Evolutionary conservation across 92 coral and sea anemone genomes (phyloP).

Genomic region (Siderastrea siderea): DNA sequence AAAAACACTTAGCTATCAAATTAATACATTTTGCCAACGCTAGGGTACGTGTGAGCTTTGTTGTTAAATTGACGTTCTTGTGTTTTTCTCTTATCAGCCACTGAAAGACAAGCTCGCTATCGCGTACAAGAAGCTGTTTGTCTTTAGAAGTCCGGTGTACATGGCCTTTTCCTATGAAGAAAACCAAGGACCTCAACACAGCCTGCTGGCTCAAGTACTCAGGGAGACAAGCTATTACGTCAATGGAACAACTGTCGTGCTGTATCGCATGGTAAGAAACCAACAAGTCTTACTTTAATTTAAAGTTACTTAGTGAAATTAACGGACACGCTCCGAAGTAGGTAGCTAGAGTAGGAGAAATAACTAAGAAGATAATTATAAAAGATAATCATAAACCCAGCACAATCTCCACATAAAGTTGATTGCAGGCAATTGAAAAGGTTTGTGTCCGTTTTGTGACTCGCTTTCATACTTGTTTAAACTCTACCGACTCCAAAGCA

Average conservation of each 20-base stretch:
- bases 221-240: slow-evolving; percentile 11
- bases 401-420: no score
- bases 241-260: neutral
- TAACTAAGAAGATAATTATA: neutral
- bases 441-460: no score
- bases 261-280: neutral
- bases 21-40: no score
- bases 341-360: neutral
- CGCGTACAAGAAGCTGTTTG: neutral
- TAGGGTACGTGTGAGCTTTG: no score
- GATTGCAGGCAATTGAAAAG: no score
- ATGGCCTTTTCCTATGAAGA: slow-evolving; percentile 25
- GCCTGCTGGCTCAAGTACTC: neutral
- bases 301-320: neutral
- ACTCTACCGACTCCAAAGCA: no score
- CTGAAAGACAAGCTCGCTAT: slow-evolving; percentile 17
- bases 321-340: no score
- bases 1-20: no score
- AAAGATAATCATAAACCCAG: no score
- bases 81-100: neutral
- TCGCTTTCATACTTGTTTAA: no score
- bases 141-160: slow-evolving; percentile 34
- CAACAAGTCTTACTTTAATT: neutral
- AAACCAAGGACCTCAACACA: slow-evolving; percentile 22
- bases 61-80: neutral